Base-by-base conservation (phyloP, 2,888 invertebrate species). In the Schrankia costaestrigalis region DNA sequence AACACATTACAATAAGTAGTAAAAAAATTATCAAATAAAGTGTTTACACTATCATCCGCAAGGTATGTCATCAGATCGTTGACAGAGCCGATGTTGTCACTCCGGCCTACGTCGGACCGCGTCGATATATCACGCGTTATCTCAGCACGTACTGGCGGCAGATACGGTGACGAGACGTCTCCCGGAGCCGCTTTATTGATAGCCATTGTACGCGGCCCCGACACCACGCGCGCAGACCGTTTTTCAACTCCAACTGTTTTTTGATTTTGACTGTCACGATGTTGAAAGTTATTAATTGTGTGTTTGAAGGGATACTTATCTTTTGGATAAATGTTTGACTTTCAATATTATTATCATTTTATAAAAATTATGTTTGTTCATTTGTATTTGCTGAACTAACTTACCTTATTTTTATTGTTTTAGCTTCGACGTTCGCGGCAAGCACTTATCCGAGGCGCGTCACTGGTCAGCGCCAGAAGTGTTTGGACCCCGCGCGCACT, bases 401-500 rank as follows among this genome's bases (percentile, higher is more conserved):
- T n/a, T n/a, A n/a, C n/a, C n/a, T n/a, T n/a, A n/a, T n/a, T 28
- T 10, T 3, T 1, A 1, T 74, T 67, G 65, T 91, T 90, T 0
- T 91, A 95, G 96, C 78, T 94, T 96, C 80, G 94, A 96, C 85
- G 95, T 95, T 11, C 91, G 95, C 51, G 95, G 95, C 63, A 95
- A 94, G 81, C 92, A 93, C 54, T 86, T 94, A 56, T 90, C 91
- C 31, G 93, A 95, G 65, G 95, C 95, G 26, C 90, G 92, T 33
- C 96, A 95, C 87, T 94, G 94, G 93, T 95, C 96, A 22, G 93
- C 94, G 35, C 93, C 94, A 37, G 93, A 94, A 78, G 93, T 94
- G 66, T 96, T 96, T 80, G 95, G 95, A 17, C 92, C 93, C 43
- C 92, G 96, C 58, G 96, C 96, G 48, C 93, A 94, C 89, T 96